Evolutionary conservation across 2,888 invertebrate genomes (phyloP).

Genomic region (Meloe dianella): DNA sequence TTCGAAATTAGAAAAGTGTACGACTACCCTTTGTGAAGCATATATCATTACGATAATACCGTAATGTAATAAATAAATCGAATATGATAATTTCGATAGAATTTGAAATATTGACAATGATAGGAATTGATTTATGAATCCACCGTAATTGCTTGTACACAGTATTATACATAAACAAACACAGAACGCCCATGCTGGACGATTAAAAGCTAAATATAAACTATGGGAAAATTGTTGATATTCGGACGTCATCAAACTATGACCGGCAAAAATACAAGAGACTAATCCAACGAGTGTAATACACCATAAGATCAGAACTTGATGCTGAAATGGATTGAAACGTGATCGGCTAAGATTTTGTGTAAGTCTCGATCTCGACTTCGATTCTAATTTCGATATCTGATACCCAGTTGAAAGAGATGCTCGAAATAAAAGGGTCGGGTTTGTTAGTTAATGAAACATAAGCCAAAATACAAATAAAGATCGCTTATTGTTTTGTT

Average conservation of each 20-base stretch:
- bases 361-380: too few species aligned
- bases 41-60: constrained; percentile 15
- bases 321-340: not conserved
- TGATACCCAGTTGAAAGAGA: too few species aligned
- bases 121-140: constrained; percentile 25
- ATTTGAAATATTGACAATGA: constrained; percentile 31
- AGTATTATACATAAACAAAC: not conserved
- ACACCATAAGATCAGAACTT: not conserved
- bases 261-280: constrained; percentile 23
- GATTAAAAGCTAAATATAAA: constrained; percentile 50
- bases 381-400: too few species aligned
- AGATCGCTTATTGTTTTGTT: too few species aligned
- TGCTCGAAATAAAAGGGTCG: too few species aligned
- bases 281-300: constrained; percentile 11
- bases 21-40: not conserved
- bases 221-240: constrained; percentile 27
- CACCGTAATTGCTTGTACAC: not conserved
- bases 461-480: too few species aligned
- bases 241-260: constrained; percentile 14
- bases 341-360: too few species aligned
- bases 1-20: not conserved
- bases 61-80: constrained; percentile 29
- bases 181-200: constrained; percentile 55
- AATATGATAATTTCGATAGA: constrained; percentile 27
- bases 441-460: too few species aligned